phyloP scores from a whole-genome alignment of 2,113 vertebrate genomes.

The Hyla sarda region DNA sequence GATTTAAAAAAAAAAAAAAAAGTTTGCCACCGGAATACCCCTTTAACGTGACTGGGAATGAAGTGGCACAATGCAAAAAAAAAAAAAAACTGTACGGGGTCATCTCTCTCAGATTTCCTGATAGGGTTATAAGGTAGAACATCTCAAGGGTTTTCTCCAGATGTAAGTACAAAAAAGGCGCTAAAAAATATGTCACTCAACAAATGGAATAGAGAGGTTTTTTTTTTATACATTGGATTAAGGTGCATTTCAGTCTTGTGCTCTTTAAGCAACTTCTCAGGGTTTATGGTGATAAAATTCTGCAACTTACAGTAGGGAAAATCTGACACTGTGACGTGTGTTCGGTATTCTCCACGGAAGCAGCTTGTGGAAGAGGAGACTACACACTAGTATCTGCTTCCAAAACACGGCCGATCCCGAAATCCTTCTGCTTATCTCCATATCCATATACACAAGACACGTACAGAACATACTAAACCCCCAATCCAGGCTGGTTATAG shows the following conservation, averaged over 20 bases:
- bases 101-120: no score
- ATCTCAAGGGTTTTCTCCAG: no score
- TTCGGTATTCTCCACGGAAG: background rate
- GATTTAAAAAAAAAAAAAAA: no score
- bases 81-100: no score
- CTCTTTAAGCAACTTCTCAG: background rate
- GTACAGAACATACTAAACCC: background rate
- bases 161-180: no score
- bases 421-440: constrained; percentile 20
- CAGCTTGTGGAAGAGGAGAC: background rate
- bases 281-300: background rate
- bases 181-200: no score
- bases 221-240: background rate
- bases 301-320: background rate
- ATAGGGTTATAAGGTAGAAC: no score
- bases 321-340: background rate
- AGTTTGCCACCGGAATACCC: no score
- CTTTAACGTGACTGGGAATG: no score
- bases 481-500: background rate
- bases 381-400: constrained; percentile 10
- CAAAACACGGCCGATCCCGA: constrained; percentile 16
- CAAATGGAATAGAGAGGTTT: no score
- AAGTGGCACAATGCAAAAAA: no score
- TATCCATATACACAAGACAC: background rate
- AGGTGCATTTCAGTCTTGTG: background rate